Conservation (phyloP, 2,888 invertebrate genomes). For the Germaria angustata region DNA sequence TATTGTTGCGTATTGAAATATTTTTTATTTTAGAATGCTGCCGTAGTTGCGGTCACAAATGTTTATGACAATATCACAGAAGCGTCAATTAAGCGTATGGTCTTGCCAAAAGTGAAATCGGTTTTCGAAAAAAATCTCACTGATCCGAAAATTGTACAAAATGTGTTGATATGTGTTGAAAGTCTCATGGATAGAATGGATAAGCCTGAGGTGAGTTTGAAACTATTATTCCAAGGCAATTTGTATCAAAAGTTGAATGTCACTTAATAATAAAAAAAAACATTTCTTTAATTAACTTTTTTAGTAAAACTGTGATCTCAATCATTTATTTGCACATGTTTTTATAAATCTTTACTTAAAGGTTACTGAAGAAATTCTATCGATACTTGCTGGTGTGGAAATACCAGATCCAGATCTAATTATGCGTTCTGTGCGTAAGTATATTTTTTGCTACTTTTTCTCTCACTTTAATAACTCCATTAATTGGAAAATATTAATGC, state of each 20-base stretch:
- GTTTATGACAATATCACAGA: slow-evolving; percentile 92
- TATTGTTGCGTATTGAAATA: not conserved
- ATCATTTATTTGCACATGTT: not conserved
- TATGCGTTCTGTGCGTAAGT: slow-evolving; percentile 96
- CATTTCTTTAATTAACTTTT: not conserved
- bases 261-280: not conserved
- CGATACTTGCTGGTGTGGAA: slow-evolving; percentile 91
- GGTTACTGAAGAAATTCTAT: slow-evolving; percentile 94
- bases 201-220: slow-evolving; percentile 83
- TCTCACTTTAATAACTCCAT: not conserved
- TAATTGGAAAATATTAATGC: not conserved
- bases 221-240: too few relatives aligned
- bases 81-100: slow-evolving; percentile 87
- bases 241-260: not conserved
- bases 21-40: slow-evolving; percentile 86
- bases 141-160: slow-evolving; percentile 89
- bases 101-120: slow-evolving; percentile 90
- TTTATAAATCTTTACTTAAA: slow-evolving; percentile 59
- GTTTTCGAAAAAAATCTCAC: slow-evolving; percentile 89
- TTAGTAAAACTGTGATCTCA: not conserved
- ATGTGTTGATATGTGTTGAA: slow-evolving; percentile 89
- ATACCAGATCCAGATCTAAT: slow-evolving; percentile 94
- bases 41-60: slow-evolving; percentile 91
- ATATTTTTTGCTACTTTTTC: slow-evolving; percentile 62
- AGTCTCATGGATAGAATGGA: slow-evolving; percentile 91